Conservation (phyloP, 2,113 vertebrate genomes). For the Lucifuga dentata region DNA sequence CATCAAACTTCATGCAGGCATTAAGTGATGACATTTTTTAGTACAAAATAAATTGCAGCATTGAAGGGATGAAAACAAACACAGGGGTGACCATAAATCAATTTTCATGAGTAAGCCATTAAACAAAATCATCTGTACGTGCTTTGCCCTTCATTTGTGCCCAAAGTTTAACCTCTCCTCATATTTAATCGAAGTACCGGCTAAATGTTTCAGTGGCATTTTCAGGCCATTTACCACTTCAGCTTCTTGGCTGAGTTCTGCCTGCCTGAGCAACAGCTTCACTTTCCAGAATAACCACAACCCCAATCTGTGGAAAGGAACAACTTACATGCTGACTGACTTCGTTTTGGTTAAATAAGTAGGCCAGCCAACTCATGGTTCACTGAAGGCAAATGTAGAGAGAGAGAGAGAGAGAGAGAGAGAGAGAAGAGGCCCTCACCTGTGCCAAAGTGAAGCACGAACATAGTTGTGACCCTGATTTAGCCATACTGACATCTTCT, state of each 20-base stretch:
- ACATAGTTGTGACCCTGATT: constrained; percentile 41
- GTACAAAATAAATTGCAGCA: not conserved
- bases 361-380: constrained; percentile 60
- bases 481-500: constrained; percentile 47
- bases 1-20: too few species aligned
- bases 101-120: not conserved
- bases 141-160: not conserved
- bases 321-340: constrained; percentile 8
- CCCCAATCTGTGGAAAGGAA: constrained; percentile 17
- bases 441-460: constrained; percentile 36
- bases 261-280: not conserved
- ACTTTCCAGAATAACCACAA: constrained; percentile 16
- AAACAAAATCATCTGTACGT: not conserved
- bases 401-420: too few species aligned
- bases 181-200: constrained; percentile 18
- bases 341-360: constrained; percentile 40
- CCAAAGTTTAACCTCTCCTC: constrained; percentile 3
- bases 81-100: not conserved
- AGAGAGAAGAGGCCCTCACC: constrained; percentile 34
- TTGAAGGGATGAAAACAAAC: constrained; percentile 4
- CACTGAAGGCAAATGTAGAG: constrained; percentile 26
- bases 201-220: constrained; percentile 28
- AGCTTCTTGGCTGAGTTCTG: not conserved
- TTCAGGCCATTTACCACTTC: constrained; percentile 27
- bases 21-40: constrained; percentile 9